A percentile compares a stretch with the other conserved stretches of the same genome.
Evolutionary conservation across 2,888 invertebrate genomes (phyloP).

Genomic region (Drosophila paramelanica): DNA sequence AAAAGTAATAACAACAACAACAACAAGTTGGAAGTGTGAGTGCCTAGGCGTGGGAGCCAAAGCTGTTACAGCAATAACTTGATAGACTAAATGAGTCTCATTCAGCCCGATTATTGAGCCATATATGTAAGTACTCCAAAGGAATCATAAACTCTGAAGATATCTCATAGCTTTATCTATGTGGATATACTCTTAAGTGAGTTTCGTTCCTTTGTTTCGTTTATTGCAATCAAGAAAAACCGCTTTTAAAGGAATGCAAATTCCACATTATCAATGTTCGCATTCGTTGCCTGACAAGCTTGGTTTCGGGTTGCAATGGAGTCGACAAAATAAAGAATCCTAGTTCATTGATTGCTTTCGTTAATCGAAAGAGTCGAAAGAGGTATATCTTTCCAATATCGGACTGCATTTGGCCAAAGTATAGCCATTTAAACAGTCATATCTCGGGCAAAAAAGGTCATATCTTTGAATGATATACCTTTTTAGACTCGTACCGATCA

Average conservation of each 20-base stretch:
- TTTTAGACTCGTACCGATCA: too few relatives aligned
- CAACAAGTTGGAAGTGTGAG: conserved; percentile 23
- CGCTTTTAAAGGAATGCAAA: conserved; percentile 8
- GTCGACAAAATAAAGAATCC: background rate
- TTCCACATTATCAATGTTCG: conserved; percentile 3
- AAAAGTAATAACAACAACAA: conserved; percentile 9
- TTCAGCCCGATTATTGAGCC: conserved; percentile 64
- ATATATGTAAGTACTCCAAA: conserved; percentile 37
- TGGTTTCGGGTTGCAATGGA: conserved; percentile 4
- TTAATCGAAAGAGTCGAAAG: too few relatives aligned
- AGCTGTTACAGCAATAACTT: conserved; percentile 52
- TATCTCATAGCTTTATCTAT: conserved; percentile 1
- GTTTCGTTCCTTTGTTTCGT: conserved; percentile 20
- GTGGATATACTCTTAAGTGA: background rate
- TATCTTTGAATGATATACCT: too few relatives aligned
- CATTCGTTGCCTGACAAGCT: conserved; percentile 4
- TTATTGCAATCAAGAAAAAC: conserved; percentile 11
- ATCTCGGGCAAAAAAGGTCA: too few relatives aligned
- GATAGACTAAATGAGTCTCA: conserved; percentile 70
- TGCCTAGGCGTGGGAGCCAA: conserved; percentile 61
- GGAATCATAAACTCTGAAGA: conserved; percentile 37
- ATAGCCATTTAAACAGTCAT: too few relatives aligned
- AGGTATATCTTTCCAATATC: too few relatives aligned
- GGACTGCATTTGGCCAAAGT: too few relatives aligned
- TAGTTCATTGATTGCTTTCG: background rate